These are phyloP conservation scores for Scolopax bukidnonensis DNA, from an alignment of 2,797 vertebrate genomes.

Conservation along the genomic window DNA sequence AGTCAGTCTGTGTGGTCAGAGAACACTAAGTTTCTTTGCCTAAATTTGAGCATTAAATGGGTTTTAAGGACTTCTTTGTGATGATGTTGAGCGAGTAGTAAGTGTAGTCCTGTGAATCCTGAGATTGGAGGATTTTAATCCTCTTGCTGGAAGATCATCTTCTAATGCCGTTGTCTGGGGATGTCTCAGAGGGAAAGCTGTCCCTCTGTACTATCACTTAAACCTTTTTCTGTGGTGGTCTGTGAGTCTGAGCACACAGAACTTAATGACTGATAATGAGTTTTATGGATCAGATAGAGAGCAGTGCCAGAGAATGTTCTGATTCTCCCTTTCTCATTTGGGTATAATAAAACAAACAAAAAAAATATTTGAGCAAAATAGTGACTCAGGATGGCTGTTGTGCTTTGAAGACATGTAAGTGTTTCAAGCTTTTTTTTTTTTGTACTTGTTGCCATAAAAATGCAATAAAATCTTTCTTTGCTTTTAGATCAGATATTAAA, in stretches of 20 bases:
- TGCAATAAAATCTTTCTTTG: not conserved
- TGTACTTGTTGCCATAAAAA: not conserved
- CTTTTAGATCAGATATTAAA: conserved; percentile 63
- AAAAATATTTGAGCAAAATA: not conserved
- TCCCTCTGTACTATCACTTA: rapidly evolving
- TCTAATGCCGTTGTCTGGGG: not conserved
- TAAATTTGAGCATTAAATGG: not conserved
- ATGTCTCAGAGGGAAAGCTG: not conserved
- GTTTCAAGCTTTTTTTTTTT: not conserved
- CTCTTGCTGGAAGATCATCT: not conserved
- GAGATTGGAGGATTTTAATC: not conserved
- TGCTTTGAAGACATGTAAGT: not conserved
- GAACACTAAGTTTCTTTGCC: not conserved
- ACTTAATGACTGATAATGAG: not conserved
- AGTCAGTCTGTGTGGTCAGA: not conserved
- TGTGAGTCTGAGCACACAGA: not conserved
- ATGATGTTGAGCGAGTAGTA: not conserved
- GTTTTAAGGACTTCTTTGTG: not conserved
- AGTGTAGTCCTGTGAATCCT: not conserved
- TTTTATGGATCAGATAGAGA: not conserved
- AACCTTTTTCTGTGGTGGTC: not conserved
- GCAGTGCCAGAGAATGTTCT: not conserved
- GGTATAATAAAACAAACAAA: not conserved
- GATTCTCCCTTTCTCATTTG: not conserved
- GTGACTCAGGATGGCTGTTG: not conserved